Conservation (phyloP, 2,113 vertebrate genomes). For the Pheucticus melanocephalus region DNA sequence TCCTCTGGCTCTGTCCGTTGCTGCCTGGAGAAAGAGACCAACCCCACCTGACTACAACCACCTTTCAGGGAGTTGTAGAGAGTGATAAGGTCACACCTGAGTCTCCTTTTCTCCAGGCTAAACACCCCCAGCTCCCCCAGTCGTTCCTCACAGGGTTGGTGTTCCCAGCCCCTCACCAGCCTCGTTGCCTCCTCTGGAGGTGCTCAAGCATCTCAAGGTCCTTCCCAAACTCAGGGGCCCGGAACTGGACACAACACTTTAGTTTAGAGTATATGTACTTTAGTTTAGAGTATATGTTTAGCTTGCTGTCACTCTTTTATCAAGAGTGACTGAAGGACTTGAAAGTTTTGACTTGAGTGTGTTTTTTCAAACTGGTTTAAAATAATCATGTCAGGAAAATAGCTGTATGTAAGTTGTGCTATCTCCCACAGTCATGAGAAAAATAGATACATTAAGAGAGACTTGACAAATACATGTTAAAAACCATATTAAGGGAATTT, state of each 20-base stretch:
- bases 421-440: neutral
- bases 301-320: neutral
- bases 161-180: neutral
- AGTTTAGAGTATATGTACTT: neutral
- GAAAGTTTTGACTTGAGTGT: neutral
- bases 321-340: neutral
- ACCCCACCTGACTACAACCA: neutral
- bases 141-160: neutral
- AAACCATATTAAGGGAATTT: neutral
- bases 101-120: neutral
- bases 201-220: fast-evolving
- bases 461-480: neutral
- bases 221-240: neutral
- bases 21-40: neutral
- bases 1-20: neutral
- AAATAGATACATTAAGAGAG: neutral
- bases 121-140: neutral
- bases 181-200: neutral
- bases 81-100: neutral
- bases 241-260: neutral
- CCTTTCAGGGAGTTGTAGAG: neutral
- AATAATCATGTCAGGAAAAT: neutral
- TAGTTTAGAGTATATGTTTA: neutral
- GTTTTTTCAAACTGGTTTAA: neutral
- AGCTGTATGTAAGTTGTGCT: neutral